Evolutionary conservation across 2,888 invertebrate species (phyloP), one percentile per base, ranked within the genome.

Genomic region (Agonopterix heracliana): DNA sequence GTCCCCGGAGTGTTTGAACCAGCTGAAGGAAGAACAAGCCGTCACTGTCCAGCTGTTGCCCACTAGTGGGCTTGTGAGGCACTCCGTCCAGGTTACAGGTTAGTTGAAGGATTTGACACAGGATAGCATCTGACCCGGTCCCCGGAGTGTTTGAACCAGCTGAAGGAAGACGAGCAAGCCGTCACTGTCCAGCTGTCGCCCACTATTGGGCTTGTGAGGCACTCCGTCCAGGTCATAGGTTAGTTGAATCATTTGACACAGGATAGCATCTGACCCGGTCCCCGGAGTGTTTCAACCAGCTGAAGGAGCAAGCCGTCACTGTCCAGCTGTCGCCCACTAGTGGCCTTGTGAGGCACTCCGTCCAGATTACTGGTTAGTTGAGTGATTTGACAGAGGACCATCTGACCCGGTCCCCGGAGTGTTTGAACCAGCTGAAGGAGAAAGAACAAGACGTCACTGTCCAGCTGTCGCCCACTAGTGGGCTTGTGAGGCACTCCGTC

Each of bases 371-470:
- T 2, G 74, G 81, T 78, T 13, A 63, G 71, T 53, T 10, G n/a
- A n/a, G n/a, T 11, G 11, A 4, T n/a, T n/a, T n/a, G n/a, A n/a
- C n/a, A n/a, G 52, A 86, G 88, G 84, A 85, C 1, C 88, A 89
- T 44, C 71, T 79, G 0, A 54, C 62, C 0, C 81, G 77, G 46
- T 81, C 79, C 0, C 59, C 65, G 0, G 81, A 79, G 44, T 89
- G 88, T 48, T 64, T 83, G 0, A 73, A 62, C 14, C 74, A 77
- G 11, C 26, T 81, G 40, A 83, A 81, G 47, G 72, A 75, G 1
- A 84, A 82, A 40, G 54, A 58, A 0, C 79, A 74, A 7, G 73
- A 71, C 41, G 61, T 67, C 2, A 53, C 68, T 0, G 71, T 78
- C 0, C 76, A 76, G 38, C 60, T 87, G 11, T 87, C 87, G 4